Conservation (phyloP, 2,113 vertebrate species). For the Scopus umbretta region DNA sequence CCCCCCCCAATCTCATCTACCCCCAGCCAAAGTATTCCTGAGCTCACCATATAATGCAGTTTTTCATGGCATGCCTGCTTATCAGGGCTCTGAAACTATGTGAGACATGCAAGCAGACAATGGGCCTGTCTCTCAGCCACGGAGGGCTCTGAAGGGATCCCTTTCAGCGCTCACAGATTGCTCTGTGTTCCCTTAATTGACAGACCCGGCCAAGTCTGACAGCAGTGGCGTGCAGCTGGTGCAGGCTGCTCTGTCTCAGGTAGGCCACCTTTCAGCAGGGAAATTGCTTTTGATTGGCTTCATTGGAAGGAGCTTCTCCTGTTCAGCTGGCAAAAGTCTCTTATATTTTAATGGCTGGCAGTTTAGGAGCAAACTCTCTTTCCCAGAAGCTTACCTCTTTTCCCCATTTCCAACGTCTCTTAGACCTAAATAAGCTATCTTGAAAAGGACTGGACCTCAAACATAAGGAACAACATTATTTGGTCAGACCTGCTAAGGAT, state of each 20-base stretch:
- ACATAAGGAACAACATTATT: neutral
- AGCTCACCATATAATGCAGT: constrained; percentile 85
- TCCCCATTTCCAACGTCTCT: neutral
- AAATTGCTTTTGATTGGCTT: constrained; percentile 82
- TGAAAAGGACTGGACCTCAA: neutral
- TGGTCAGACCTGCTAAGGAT: neutral
- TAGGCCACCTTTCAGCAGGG: constrained; percentile 86
- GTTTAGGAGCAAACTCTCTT: neutral
- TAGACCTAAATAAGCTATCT: neutral
- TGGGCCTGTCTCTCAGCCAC: constrained; percentile 83
- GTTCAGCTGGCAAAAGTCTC: constrained; percentile 28
- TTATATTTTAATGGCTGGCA: neutral
- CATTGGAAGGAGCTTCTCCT: constrained; percentile 68
- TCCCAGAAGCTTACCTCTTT: neutral
- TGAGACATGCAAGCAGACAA: constrained; percentile 92
- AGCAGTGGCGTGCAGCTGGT: constrained; percentile 83
- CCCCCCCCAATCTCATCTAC: constrained; percentile 71
- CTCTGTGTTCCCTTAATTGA: constrained; percentile 92
- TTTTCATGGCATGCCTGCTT: constrained; percentile 87
- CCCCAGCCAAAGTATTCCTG: constrained; percentile 75
- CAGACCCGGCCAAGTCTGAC: constrained; percentile 81
- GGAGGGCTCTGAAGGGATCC: constrained; percentile 82
- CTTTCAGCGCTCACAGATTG: constrained; percentile 91
- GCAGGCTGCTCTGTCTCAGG: constrained; percentile 70
- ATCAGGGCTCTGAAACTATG: constrained; percentile 92